A percentile compares a stretch with the other conserved stretches of the same genome.
Conservation (phyloP, 2,797 vertebrate species). For the Diglossa cyanea region DNA sequence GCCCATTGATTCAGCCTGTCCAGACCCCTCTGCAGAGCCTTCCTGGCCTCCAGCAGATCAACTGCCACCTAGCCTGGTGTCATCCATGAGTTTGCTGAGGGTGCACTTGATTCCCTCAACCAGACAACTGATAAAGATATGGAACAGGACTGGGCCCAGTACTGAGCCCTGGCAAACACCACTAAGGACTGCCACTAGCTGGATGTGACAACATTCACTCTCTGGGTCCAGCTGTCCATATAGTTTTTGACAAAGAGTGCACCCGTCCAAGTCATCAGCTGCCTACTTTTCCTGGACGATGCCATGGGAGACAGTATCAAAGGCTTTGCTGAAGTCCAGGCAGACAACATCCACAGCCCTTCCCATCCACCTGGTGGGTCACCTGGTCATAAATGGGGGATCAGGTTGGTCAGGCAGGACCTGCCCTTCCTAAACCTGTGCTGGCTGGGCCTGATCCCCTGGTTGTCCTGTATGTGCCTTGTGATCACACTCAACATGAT, state of each 20-base stretch:
- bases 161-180: not conserved
- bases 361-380: not conserved
- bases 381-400: not conserved
- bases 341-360: not conserved
- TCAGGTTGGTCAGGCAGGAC: not conserved
- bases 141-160: not conserved
- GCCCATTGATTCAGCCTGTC: not conserved
- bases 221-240: not conserved
- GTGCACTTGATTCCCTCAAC: not conserved
- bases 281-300: not conserved
- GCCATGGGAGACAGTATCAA: rapidly evolving
- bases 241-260: not conserved
- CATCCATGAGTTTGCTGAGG: not conserved
- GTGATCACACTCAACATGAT: not conserved
- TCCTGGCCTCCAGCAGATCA: not conserved
- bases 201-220: not conserved
- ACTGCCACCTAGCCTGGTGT: not conserved
- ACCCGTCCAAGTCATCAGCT: not conserved
- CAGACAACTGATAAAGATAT: not conserved
- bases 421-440: not conserved
- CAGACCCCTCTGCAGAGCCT: not conserved
- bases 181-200: not conserved
- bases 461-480: no score
- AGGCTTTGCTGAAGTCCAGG: not conserved
- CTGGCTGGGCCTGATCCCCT: not conserved